Conservation (phyloP, 2,797 vertebrate genomes). For the Galagoides demidoff region DNA sequence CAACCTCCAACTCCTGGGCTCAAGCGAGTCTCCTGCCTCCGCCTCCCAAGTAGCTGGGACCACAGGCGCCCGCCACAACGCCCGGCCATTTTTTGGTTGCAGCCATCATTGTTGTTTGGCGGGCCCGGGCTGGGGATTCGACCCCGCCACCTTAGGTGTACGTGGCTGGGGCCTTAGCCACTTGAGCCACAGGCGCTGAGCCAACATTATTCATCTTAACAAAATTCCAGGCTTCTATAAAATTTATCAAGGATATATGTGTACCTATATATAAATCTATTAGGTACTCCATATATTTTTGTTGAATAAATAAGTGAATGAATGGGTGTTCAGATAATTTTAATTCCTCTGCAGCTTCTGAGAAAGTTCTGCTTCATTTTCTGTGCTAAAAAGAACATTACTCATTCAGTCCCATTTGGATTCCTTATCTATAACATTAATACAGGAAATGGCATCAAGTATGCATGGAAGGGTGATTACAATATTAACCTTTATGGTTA, state of each 20-base stretch:
- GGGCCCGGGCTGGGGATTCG: too few species aligned
- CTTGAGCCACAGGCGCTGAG: too few species aligned
- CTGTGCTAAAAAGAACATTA: background rate
- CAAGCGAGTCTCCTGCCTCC: too few species aligned
- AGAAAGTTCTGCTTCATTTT: background rate
- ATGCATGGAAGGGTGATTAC: background rate
- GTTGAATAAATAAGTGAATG: background rate
- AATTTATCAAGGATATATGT: background rate
- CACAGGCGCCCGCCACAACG: too few species aligned
- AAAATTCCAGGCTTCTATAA: background rate
- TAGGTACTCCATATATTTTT: background rate
- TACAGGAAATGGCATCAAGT: background rate
- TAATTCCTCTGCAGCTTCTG: background rate
- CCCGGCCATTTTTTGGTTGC: too few species aligned
- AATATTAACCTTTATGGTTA: background rate
- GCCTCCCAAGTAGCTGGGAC: too few species aligned
- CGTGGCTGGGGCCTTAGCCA: too few species aligned
- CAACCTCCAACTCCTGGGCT: too few species aligned
- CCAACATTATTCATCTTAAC: too few species aligned
- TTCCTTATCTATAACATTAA: background rate
- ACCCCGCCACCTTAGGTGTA: too few species aligned
- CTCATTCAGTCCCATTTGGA: background rate
- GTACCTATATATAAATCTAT: background rate
- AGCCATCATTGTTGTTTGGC: too few species aligned
- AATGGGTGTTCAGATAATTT: background rate